These are phyloP conservation scores for Bettongia penicillata DNA, from an alignment of 2,113 vertebrate genomes.

Conservation along the genomic window DNA sequence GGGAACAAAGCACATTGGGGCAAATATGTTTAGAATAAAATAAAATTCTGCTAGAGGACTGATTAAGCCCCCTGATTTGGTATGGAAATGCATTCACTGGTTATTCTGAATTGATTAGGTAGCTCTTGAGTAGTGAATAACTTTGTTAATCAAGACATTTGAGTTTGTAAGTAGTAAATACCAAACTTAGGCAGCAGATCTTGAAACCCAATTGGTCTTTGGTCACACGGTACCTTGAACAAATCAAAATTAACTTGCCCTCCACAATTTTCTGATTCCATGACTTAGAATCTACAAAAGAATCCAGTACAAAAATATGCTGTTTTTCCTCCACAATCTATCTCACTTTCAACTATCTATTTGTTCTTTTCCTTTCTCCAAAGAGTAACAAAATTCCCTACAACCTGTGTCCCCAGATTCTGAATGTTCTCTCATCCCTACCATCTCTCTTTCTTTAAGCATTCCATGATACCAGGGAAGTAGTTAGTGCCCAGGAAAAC, in stretches of 20 bases:
- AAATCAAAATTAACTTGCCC: background rate
- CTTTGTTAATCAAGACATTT: background rate
- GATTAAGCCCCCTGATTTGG: fast-evolving
- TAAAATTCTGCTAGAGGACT: fast-evolving
- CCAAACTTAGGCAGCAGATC: background rate
- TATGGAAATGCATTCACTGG: background rate
- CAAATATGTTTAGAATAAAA: background rate
- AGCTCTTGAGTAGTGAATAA: background rate
- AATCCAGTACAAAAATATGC: slow-evolving; percentile 4
- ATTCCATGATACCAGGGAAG: background rate
- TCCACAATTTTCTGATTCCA: background rate
- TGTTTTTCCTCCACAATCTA: background rate
- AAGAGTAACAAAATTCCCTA: background rate
- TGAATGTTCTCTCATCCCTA: background rate
- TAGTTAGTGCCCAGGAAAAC: background rate
- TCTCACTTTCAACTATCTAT: background rate
- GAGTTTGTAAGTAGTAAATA: background rate
- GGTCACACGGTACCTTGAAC: background rate
- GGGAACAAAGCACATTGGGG: slow-evolving; percentile 3
- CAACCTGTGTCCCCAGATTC: background rate
- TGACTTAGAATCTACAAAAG: background rate
- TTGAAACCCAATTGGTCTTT: background rate
- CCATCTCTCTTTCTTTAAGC: background rate
- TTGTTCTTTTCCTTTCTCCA: slow-evolving; percentile 11
- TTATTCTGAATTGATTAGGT: background rate